phyloP scores from a whole-genome alignment of 1,140 invertebrate species.

The Pachypeltis micranthus region DNA sequence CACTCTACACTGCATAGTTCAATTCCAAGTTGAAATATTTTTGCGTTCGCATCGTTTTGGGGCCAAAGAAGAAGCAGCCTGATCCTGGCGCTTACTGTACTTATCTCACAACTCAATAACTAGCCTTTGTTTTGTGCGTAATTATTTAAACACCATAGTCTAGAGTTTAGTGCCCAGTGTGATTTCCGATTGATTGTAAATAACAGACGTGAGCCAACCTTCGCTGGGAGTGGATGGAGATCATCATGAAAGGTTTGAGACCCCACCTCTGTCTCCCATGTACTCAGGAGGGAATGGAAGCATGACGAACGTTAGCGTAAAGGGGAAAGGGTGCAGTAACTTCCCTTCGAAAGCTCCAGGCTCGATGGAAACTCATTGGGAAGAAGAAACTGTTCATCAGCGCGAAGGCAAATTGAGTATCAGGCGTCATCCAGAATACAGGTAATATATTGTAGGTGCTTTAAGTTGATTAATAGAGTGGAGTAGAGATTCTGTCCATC shows the following conservation, averaged over 20 bases:
- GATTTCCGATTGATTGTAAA: too few relatives aligned
- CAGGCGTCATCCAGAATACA: slow-evolving; percentile 17
- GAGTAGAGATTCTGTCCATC: too few relatives aligned
- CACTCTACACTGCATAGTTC: too few relatives aligned
- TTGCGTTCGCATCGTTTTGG: too few relatives aligned
- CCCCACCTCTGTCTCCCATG: slow-evolving; percentile 41
- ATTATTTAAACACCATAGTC: background rate
- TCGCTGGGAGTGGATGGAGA: slow-evolving; percentile 56
- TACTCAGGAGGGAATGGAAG: slow-evolving; percentile 33
- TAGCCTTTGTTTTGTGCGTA: background rate
- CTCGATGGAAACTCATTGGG: slow-evolving; percentile 58
- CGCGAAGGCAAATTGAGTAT: slow-evolving; percentile 32
- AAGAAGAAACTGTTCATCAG: slow-evolving; percentile 38
- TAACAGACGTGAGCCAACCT: slow-evolving; percentile 63
- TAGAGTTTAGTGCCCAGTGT: background rate
- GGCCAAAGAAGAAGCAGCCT: too few relatives aligned
- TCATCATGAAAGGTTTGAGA: slow-evolving; percentile 32
- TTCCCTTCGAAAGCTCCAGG: slow-evolving; percentile 32
- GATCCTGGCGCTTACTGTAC: too few relatives aligned
- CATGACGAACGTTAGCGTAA: slow-evolving; percentile 31
- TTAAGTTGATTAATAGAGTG: too few relatives aligned
- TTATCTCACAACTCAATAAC: too few relatives aligned
- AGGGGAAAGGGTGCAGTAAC: slow-evolving; percentile 35
- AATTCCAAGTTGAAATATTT: too few relatives aligned
- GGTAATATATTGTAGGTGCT: too few relatives aligned